These are phyloP conservation scores for Drosophila burlai DNA, from an alignment of 1,140 invertebrate species.

Conservation along the genomic window DNA sequence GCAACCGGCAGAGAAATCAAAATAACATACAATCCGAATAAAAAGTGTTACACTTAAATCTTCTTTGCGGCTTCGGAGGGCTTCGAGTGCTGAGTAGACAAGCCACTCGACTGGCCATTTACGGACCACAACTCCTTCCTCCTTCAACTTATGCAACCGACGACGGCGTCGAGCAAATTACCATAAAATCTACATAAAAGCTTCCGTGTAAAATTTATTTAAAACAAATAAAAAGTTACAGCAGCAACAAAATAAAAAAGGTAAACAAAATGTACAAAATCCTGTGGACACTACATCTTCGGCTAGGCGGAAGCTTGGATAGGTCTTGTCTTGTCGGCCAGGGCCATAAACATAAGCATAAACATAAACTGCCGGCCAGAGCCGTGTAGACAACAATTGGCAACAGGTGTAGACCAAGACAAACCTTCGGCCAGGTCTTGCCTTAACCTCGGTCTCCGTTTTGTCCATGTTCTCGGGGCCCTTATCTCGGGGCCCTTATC, in stretches of 20 bases:
- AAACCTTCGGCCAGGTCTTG: conserved; percentile 54
- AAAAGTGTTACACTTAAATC: conserved; percentile 63
- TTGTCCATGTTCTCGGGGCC: conserved; percentile 36
- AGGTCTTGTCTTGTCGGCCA: conserved; percentile 50
- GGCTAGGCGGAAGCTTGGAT: conserved; percentile 52
- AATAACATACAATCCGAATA: conserved; percentile 35
- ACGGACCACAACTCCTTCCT: conserved; percentile 24
- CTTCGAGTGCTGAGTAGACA: conserved; percentile 34
- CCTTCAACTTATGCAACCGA: conserved; percentile 45
- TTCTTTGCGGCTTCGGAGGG: conserved; percentile 26
- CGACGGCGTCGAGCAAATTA: conserved; percentile 52
- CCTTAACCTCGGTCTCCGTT: conserved; percentile 17
- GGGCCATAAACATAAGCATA: conserved; percentile 73
- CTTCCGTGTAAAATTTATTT: conserved; percentile 83
- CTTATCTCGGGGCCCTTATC: too few species aligned
- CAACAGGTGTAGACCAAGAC: conserved; percentile 76
- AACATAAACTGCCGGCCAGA: conserved; percentile 64
- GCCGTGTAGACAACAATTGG: conserved; percentile 66
- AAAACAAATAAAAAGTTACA: conserved; percentile 71
- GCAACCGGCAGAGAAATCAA: conserved; percentile 18
- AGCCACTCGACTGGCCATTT: conserved; percentile 29
- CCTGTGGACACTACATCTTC: conserved; percentile 66
- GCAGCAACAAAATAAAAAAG: conserved; percentile 18
- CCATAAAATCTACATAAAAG: conserved; percentile 84
- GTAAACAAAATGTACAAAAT: conserved; percentile 52